phyloP scores from a whole-genome alignment of 2,888 invertebrate species.

The Andrena trimmerana region DNA sequence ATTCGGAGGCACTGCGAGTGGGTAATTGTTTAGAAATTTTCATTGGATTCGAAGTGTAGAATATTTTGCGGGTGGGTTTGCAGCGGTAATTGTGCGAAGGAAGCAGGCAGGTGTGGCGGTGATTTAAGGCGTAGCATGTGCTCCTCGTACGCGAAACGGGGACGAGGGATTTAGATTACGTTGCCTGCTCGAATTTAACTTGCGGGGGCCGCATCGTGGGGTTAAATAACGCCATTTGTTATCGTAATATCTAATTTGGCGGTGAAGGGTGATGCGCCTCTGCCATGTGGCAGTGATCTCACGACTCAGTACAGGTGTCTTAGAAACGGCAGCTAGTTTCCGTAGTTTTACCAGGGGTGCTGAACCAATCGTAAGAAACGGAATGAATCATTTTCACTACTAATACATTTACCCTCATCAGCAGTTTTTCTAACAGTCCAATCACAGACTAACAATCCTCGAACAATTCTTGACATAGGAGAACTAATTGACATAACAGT shows the following conservation, averaged over 20 bases:
- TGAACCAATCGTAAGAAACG: constrained; percentile 8
- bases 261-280: constrained; percentile 61
- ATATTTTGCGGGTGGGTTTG: too few relatives aligned
- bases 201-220: constrained; percentile 37
- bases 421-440: not conserved
- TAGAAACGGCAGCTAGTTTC: constrained; percentile 51
- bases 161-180: constrained; percentile 29
- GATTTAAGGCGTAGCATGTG: constrained; percentile 47
- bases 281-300: constrained; percentile 70
- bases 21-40: too few relatives aligned
- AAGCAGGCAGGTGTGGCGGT: constrained; percentile 38
- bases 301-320: constrained; percentile 68
- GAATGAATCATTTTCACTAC: constrained; percentile 15
- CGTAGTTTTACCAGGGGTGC: constrained; percentile 44
- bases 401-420: not conserved
- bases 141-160: constrained; percentile 18
- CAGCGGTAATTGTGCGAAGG: not conserved
- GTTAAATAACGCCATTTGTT: constrained; percentile 71
- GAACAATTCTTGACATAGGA: too few relatives aligned
- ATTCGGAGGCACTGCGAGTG: not conserved
- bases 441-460: too few relatives aligned
- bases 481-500: too few relatives aligned
- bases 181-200: constrained; percentile 57
- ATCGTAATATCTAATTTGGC: constrained; percentile 72
- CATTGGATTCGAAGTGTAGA: not conserved